Evolutionary conservation across 2,888 invertebrate genomes (phyloP).

Genomic region (Crepidodera aurea): DNA sequence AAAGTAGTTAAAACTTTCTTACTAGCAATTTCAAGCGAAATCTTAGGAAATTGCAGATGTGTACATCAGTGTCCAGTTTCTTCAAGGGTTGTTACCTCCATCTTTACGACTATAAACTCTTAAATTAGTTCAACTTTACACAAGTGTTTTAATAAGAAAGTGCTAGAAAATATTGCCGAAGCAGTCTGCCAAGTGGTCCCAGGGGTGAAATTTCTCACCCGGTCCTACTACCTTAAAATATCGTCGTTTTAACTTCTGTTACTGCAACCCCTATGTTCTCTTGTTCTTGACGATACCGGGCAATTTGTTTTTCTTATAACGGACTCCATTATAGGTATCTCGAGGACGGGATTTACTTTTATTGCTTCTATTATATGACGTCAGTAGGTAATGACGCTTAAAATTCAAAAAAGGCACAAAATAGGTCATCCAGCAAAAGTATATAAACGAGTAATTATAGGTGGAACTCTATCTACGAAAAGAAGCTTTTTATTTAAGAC

Average conservation of each 20-base stretch:
- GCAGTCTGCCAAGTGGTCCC: constrained; percentile 57
- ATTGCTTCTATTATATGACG: constrained; percentile 34
- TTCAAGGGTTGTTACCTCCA: constrained; percentile 61
- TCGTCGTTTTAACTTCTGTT: constrained; percentile 52
- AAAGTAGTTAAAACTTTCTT: constrained; percentile 53
- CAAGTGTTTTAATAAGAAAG: constrained; percentile 61
- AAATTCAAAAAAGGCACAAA: constrained; percentile 25
- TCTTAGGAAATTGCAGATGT: constrained; percentile 52
- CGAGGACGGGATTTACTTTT: constrained; percentile 38
- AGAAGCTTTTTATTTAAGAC: too few relatives aligned
- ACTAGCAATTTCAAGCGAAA: constrained; percentile 40
- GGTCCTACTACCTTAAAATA: constrained; percentile 49
- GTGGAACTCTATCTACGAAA: too few relatives aligned
- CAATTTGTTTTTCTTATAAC: constrained; percentile 43
- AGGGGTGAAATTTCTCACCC: constrained; percentile 55
- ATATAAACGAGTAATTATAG: too few relatives aligned
- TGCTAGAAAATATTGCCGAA: constrained; percentile 57
- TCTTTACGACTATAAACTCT: constrained; percentile 61
- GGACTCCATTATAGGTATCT: constrained; percentile 37
- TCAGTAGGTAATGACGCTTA: constrained; percentile 29
- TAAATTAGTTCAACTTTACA: constrained; percentile 62
- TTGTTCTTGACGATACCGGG: constrained; percentile 32
- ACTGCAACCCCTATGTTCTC: constrained; percentile 37
- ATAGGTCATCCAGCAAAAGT: not conserved
- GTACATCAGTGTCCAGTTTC: constrained; percentile 56